A percentile compares a stretch with the other conserved stretches of the same genome.
Evolutionary conservation across 2,888 invertebrate species (phyloP).

Genomic region (Beris morrisii): DNA sequence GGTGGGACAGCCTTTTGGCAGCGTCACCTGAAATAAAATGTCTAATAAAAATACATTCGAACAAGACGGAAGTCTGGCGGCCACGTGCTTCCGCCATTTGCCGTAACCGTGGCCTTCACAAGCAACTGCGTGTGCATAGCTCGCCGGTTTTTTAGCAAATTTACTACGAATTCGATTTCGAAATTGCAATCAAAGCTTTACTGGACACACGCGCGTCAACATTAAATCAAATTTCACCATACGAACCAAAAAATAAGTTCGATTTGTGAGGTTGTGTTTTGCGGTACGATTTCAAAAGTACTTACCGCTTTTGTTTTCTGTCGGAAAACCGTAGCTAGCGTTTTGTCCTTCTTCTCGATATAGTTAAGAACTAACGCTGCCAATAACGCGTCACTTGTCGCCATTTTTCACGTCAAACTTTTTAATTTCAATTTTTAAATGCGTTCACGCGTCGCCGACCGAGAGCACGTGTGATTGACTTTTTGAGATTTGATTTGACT

Average conservation of each 20-base stretch:
- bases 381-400: conserved; percentile 56
- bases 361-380: conserved; percentile 68
- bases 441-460: background rate
- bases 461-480: conserved; percentile 1
- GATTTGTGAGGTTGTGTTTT: background rate
- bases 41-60: conserved; percentile 39
- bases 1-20: conserved; percentile 67
- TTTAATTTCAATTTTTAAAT: background rate
- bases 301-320: conserved; percentile 77
- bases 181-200: no score
- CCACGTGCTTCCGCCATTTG: conserved; percentile 20
- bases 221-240: background rate
- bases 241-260: background rate
- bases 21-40: conserved; percentile 60
- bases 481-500: background rate
- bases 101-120: no score
- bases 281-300: conserved; percentile 40
- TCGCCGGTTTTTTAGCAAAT: no score
- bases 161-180: no score
- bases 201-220: no score
- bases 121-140: no score
- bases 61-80: background rate
- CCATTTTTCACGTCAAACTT: conserved; percentile 51
- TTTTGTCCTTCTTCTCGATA: conserved; percentile 65
- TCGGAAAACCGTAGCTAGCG: conserved; percentile 68